Evolutionary conservation across 2,888 invertebrate genomes (phyloP), one percentile per base, ranked within the genome.

Genomic region (Pheosia gnoma): DNA sequence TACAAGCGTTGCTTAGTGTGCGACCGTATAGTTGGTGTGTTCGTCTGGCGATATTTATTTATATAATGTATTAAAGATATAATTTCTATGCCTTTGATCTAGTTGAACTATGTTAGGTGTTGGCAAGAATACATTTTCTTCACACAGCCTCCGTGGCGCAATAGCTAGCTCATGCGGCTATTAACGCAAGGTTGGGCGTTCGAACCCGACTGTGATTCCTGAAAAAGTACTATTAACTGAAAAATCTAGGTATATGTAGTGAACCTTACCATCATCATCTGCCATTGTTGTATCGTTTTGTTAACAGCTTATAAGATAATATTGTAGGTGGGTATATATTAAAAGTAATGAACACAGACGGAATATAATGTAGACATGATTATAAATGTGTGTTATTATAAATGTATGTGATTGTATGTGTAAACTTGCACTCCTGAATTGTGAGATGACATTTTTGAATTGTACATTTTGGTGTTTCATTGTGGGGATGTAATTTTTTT

Each of bases 111-210:
- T 25, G 25, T 25, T 0, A 41, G 41, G 41, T 41, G 41, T 41
- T 41, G 3, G 6, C 41, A 41, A 41, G 41, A 8, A 45, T 9
- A 47, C 3, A 8, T 41, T 47, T 47, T 47, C n/a, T 11, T 4
- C 7, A 5, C 74, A 79, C 75, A 78, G 84, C 85, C 87, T 88
- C 81, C 86, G 88, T 89, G 88, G 88, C 88, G 88, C 88, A 88
- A 97, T 97, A 87, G 97, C 94, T 97, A 98, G 97, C 97, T 97
- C 98, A 97, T 97, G 98, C 97, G 98, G 97, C 97, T n/a, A n/a
- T n/a, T n/a, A n/a, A n/a, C n/a, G n/a, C n/a, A 5, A 7, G 1
- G 5, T 41, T 41, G 5, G 41, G 6, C 3, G 41, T 8, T 41
- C 11, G 25, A 25, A 25, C 25, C 25, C 25, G 25, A 25, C 25